phyloP scores from a whole-genome alignment of 1,140 invertebrate species.

The Adoxophyes honmai region DNA sequence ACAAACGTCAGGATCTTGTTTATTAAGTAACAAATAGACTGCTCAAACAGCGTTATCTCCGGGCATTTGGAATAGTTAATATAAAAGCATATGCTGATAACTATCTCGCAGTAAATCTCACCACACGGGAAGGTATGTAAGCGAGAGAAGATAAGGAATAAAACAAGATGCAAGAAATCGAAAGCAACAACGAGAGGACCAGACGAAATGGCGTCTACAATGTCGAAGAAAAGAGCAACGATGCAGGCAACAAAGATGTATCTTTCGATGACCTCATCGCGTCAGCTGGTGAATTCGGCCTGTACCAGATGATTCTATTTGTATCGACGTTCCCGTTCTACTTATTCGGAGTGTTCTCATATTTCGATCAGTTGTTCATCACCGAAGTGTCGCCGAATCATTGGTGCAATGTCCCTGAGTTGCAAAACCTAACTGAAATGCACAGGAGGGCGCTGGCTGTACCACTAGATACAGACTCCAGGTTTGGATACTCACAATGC shows the following conservation, averaged over 20 bases:
- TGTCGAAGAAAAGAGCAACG: conserved; percentile 10
- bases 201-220: not conserved
- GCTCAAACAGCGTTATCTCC: too few relatives aligned
- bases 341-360: conserved; percentile 80
- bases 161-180: not conserved
- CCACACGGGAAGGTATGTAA: too few relatives aligned
- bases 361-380: conserved; percentile 84
- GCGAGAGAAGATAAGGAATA: too few relatives aligned
- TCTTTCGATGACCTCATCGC: conserved; percentile 81
- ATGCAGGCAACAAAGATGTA: conserved; percentile 33
- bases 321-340: conserved; percentile 71
- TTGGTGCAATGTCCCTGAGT: conserved; percentile 79
- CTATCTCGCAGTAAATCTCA: too few relatives aligned
- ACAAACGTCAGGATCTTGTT: too few relatives aligned
- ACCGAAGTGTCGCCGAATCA: conserved; percentile 78
- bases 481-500: conserved; percentile 59
- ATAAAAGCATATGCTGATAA: too few relatives aligned
- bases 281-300: conserved; percentile 81
- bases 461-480: conserved; percentile 35
- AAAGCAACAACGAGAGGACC: not conserved
- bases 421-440: conserved; percentile 59
- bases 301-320: conserved; percentile 81
- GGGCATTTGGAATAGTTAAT: too few relatives aligned
- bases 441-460: conserved; percentile 55
- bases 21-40: too few relatives aligned